A percentile compares a stretch with the other conserved stretches of the same genome.
These are phyloP conservation scores for Notodonta ziczac DNA, from an alignment of 2,888 invertebrate genomes.

Conservation along the genomic window DNA sequence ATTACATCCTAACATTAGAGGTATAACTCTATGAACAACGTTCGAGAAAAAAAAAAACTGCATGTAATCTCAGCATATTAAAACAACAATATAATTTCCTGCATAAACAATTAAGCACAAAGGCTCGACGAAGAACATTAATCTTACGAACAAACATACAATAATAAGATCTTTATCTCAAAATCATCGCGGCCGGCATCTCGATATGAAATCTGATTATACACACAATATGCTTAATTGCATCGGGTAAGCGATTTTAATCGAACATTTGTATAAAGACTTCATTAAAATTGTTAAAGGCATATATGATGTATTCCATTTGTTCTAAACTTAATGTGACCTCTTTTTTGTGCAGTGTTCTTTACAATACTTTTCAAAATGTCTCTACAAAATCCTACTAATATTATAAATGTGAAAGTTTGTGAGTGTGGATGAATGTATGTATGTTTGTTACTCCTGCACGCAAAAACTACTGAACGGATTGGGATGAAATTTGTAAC, in stretches of 20 bases:
- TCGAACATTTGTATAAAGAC: conserved; percentile 6
- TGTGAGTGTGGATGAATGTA: too few relatives aligned
- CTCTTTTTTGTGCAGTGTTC: too few relatives aligned
- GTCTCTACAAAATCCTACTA: too few relatives aligned
- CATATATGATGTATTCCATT: conserved; percentile 5
- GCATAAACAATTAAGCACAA: conserved; percentile 27
- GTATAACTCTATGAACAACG: too few relatives aligned
- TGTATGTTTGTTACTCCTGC: too few relatives aligned
- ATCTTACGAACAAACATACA: conserved; percentile 58
- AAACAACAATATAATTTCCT: conserved; percentile 11
- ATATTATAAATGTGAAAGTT: too few relatives aligned
- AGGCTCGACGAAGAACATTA: conserved; percentile 47
- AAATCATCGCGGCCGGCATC: conserved; percentile 45
- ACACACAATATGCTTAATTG: conserved; percentile 49
- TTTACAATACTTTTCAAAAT: too few relatives aligned
- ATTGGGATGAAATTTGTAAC: too few relatives aligned
- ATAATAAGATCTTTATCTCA: conserved; percentile 63
- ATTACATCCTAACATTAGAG: too few relatives aligned
- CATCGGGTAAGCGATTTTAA: conserved; percentile 22
- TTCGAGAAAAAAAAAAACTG: neutral
- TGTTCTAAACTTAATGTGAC: too few relatives aligned
- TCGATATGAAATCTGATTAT: conserved; percentile 61
- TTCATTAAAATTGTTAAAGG: conserved; percentile 16
- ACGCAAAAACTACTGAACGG: too few relatives aligned
- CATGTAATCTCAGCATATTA: conserved; percentile 3